A percentile compares a stretch with the other conserved stretches of the same genome.
These are phyloP conservation scores for Novumbra hubbsi DNA, from an alignment of 2,797 vertebrate species.

Conservation along the genomic window DNA sequence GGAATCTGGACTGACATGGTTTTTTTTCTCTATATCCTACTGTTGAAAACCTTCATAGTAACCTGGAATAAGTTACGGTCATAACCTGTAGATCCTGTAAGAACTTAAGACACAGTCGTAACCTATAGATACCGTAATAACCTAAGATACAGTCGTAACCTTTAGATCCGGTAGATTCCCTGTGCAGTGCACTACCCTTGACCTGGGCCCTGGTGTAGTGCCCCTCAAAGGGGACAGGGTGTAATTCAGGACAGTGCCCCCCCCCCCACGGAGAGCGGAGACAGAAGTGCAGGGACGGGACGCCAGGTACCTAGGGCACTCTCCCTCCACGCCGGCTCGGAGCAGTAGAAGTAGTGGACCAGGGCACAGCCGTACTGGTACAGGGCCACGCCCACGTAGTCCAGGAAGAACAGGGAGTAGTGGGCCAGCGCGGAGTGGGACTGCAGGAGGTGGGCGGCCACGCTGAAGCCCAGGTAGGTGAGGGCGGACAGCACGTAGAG, in stretches of 20 bases:
- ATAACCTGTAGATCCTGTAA: too few species aligned
- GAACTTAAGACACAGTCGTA: too few species aligned
- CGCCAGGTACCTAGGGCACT: conserved; percentile 38
- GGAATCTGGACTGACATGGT: too few species aligned
- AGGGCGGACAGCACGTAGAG: conserved; percentile 80
- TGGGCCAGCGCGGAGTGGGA: conserved; percentile 84
- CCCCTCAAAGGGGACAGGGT: conserved; percentile 71
- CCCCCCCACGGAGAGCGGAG: conserved; percentile 66
- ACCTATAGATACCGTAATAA: too few species aligned
- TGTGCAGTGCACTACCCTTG: not conserved
- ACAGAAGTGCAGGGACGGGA: conserved; percentile 29
- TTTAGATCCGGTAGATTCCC: not conserved
- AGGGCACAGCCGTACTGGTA: conserved; percentile 87
- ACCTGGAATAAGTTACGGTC: too few species aligned
- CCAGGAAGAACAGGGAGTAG: conserved; percentile 84
- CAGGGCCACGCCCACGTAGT: conserved; percentile 82
- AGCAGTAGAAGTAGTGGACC: conserved; percentile 85
- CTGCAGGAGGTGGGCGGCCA: conserved; percentile 84
- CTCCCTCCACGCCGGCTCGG: conserved; percentile 82
- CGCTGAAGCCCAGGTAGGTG: conserved; percentile 84
- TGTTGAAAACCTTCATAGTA: too few species aligned
- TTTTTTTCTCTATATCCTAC: too few species aligned
- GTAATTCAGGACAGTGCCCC: conserved; percentile 67
- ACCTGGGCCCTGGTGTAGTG: not conserved
- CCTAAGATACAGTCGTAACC: too few species aligned